Percentiles rank a stretch among this genome's conserved stretches.
Conservation (phyloP, 1,140 invertebrate genomes). For the Sinella curviseta region DNA sequence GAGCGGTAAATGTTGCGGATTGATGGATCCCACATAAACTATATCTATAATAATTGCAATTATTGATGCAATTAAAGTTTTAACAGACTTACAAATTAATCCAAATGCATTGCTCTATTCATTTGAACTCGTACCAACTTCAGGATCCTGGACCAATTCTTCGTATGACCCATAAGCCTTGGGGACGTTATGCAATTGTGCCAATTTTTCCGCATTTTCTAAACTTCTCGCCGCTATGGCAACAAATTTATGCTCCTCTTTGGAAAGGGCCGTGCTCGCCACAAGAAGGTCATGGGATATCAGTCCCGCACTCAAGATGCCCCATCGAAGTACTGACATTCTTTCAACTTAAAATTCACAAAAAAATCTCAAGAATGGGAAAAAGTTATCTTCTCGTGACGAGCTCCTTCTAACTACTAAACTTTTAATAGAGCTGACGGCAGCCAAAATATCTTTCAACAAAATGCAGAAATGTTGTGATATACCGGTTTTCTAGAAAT, state of each 20-base stretch:
- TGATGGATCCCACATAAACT: constrained; percentile 73
- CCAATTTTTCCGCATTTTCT: constrained; percentile 71
- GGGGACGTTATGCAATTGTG: constrained; percentile 67
- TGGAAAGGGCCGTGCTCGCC: constrained; percentile 65
- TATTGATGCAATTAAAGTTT: constrained; percentile 31
- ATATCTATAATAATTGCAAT: too few relatives aligned
- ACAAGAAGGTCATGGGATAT: constrained; percentile 78
- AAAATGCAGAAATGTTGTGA: too few relatives aligned
- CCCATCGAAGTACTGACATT: constrained; percentile 65
- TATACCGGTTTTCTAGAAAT: too few relatives aligned
- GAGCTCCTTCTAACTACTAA: too few relatives aligned
- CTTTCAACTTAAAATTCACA: too few relatives aligned
- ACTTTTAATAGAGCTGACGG: too few relatives aligned
- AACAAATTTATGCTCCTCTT: constrained; percentile 67
- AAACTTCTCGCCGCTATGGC: constrained; percentile 73
- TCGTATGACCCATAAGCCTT: constrained; percentile 74
- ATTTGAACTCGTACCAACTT: too few relatives aligned
- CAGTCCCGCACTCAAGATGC: constrained; percentile 69
- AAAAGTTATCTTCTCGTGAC: too few relatives aligned
- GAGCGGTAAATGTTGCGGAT: constrained; percentile 68
- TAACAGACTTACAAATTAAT: constrained; percentile 68
- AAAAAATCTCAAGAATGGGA: too few relatives aligned
- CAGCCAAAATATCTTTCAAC: too few relatives aligned
- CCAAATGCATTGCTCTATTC: too few relatives aligned
- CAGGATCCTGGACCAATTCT: constrained; percentile 69